Evolutionary conservation across 2,888 invertebrate genomes (phyloP), one percentile per base, ranked within the genome.

Genomic region (Stegophylla sp.): DNA sequence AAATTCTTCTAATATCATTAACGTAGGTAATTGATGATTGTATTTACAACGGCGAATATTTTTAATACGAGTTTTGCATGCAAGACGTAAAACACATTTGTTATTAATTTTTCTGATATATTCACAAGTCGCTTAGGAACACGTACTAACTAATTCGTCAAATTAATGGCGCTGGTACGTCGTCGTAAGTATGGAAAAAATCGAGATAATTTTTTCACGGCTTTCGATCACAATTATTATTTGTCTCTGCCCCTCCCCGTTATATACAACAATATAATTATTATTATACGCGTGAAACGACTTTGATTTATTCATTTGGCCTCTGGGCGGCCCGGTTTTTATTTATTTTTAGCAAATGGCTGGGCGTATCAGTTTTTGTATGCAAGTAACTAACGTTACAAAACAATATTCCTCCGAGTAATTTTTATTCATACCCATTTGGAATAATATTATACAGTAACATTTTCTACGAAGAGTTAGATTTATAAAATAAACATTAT

Each of bases 251-350:
- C 51, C 56, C 71, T 72, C n/a, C 41, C 56, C 1, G 23, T 43
- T 20, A 7, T 63, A n/a, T 17, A 41, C 10, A 23, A 28, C 34
- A 34, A 71, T 71, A 51, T 34, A 34, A 34, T 34, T 5, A 34
- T 34, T 34, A 15, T 45, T 23, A 64, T 41, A 26, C 3, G 66
- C 26, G 45, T 45, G 20, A 20, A 67, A 26, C 45, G 17, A 15
- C 20, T 74, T 63, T 48, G 61, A 63, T 74, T 63, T 63, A 61
- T 63, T 48, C 48, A 20, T 48, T 63, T 63, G 9, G 61, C 61
- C 74, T 74, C 74, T 1, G 45, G 61, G 48, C 48, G n/a, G 28
- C 61, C 45, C 10, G 48, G 74, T 74, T 61, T 34, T 74, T 26
- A 26, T 59, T 59, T 72, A 41, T 43, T n/a, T 43, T n/a, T 23